A percentile compares a stretch with the other conserved stretches of the same genome.
Evolutionary conservation across 2,797 vertebrate species (phyloP).

Genomic region (Poecile montanus): DNA sequence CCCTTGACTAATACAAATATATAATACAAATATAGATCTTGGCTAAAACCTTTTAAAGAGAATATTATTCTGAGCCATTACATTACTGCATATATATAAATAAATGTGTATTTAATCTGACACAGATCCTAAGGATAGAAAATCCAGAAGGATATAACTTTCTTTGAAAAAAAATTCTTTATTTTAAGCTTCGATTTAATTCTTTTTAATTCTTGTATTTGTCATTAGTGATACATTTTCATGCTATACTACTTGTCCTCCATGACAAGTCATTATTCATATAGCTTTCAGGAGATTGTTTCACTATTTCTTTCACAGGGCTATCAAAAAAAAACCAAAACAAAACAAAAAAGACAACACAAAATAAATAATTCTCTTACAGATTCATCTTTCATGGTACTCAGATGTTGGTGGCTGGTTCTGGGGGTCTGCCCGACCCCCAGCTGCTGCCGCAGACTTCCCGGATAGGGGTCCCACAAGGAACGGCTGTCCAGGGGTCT

Average conservation of each 20-base stretch:
- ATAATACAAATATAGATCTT: background rate
- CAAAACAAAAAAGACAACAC: background rate
- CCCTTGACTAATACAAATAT: background rate
- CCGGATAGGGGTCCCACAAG: too few species aligned
- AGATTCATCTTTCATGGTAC: background rate
- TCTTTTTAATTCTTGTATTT: background rate
- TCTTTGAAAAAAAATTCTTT: background rate
- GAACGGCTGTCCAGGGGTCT: too few species aligned
- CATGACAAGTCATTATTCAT: background rate
- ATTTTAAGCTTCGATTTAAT: background rate
- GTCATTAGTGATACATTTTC: background rate
- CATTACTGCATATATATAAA: background rate
- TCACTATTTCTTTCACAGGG: background rate
- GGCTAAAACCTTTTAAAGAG: background rate
- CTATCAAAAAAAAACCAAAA: background rate
- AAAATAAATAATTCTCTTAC: background rate
- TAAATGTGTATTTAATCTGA: background rate
- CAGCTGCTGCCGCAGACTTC: too few species aligned
- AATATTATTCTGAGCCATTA: background rate
- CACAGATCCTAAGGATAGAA: background rate
- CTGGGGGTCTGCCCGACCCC: too few species aligned
- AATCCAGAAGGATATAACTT: background rate
- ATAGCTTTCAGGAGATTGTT: background rate
- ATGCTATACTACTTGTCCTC: background rate
- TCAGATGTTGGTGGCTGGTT: background rate